These are phyloP conservation scores for Heteromurus nitidus DNA, from an alignment of 2,888 invertebrate genomes.

Conservation along the genomic window DNA sequence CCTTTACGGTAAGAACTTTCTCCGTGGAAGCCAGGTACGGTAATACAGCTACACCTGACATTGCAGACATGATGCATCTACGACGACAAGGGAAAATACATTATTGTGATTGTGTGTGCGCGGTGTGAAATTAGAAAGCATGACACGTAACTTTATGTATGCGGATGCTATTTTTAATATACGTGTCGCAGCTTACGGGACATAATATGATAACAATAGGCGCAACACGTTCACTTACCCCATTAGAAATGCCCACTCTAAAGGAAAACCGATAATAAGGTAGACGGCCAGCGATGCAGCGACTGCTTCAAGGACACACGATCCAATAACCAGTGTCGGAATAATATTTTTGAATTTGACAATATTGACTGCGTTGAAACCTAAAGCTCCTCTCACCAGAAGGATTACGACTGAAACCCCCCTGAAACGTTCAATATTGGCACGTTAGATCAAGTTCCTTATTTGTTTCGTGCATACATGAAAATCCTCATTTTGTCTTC, in stretches of 20 bases:
- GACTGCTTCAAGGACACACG: slow-evolving; percentile 68
- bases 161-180: no score
- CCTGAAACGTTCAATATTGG: slow-evolving; percentile 45
- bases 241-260: slow-evolving; percentile 65
- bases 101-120: background rate
- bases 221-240: slow-evolving; percentile 60
- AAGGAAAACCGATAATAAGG: slow-evolving; percentile 66
- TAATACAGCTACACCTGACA: slow-evolving; percentile 65
- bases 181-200: no score
- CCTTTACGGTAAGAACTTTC: slow-evolving; percentile 29
- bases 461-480: background rate
- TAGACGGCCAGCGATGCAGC: slow-evolving; percentile 58
- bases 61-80: slow-evolving; percentile 70
- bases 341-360: slow-evolving; percentile 66
- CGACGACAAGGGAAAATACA: background rate
- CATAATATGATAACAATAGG: no score
- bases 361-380: slow-evolving; percentile 65
- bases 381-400: slow-evolving; percentile 69
- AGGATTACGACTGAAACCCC: slow-evolving; percentile 70
- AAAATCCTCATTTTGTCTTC: no score
- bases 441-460: background rate
- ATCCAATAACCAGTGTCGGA: slow-evolving; percentile 61
- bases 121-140: background rate
- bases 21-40: slow-evolving; percentile 63
- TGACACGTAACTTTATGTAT: background rate